Percentiles rank a stretch among this genome's conserved stretches.
These are phyloP conservation scores for Taphrorychus bicolor DNA, from an alignment of 2,888 invertebrate genomes.

Conservation along the genomic window DNA sequence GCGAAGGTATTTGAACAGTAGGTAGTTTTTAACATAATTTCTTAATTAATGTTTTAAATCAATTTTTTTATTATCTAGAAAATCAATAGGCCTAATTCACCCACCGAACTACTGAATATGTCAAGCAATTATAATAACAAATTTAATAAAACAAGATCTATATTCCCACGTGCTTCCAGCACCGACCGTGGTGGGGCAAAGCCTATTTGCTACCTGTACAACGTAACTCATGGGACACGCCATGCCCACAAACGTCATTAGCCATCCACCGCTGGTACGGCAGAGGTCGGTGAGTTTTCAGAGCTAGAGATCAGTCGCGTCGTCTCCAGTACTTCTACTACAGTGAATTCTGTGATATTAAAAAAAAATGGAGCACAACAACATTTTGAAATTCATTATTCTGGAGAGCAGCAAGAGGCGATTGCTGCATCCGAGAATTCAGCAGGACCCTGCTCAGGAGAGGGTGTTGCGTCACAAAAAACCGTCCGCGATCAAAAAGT, in stretches of 20 bases:
- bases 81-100: too few species aligned
- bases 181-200: not conserved
- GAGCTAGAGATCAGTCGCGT: not conserved
- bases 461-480: not conserved
- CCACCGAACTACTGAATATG: too few species aligned
- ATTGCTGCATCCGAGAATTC: not conserved
- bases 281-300: not conserved
- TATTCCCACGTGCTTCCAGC: too few species aligned
- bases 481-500: constrained; percentile 51
- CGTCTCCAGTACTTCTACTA: not conserved
- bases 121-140: too few species aligned
- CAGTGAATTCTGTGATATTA: not conserved
- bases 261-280: not conserved
- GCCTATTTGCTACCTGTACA: not conserved
- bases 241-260: not conserved
- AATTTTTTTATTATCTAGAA: too few species aligned
- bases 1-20: too few species aligned
- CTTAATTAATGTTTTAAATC: too few species aligned
- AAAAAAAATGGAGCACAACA: not conserved
- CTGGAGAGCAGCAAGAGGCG: not conserved
- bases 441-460: not conserved
- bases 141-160: too few species aligned
- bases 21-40: too few species aligned
- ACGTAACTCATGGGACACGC: not conserved
- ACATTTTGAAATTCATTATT: not conserved